Percentiles rank a stretch among this genome's conserved stretches.
Evolutionary conservation across 2,888 invertebrate species (phyloP).

Genomic region (Zygothrica quintamaculata): DNA sequence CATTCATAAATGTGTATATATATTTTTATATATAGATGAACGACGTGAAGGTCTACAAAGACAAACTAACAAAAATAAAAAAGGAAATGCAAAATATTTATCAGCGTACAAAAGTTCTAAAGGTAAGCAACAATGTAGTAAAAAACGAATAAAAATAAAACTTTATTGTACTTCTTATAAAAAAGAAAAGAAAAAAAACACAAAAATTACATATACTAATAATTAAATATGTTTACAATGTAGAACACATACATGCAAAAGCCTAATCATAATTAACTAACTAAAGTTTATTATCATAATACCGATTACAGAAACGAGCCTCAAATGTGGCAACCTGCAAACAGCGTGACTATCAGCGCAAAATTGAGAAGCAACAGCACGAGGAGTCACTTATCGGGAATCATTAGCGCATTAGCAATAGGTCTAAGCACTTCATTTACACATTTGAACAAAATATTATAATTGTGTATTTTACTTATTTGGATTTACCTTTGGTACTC

Average conservation of each 20-base stretch:
- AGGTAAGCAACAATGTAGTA: slow-evolving; percentile 69
- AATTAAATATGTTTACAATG: slow-evolving; percentile 33
- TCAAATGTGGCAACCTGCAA: slow-evolving; percentile 82
- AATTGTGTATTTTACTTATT: slow-evolving; percentile 1
- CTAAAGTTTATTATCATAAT: slow-evolving; percentile 21
- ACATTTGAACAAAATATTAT: slow-evolving; percentile 5
- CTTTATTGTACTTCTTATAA: slow-evolving; percentile 50
- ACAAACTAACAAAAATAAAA: slow-evolving; percentile 82
- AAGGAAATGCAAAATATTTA: slow-evolving; percentile 83
- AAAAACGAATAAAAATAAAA: slow-evolving; percentile 25
- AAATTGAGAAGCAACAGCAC: slow-evolving; percentile 82
- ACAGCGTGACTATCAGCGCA: slow-evolving; percentile 82
- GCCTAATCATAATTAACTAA: slow-evolving; percentile 19
- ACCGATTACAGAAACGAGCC: slow-evolving; percentile 82
- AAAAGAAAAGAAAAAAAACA: slow-evolving; percentile 29
- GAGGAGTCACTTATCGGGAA: slow-evolving; percentile 83
- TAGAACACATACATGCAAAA: slow-evolving; percentile 47
- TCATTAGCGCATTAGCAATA: slow-evolving; percentile 36
- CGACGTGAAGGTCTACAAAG: slow-evolving; percentile 81
- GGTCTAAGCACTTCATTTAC: slow-evolving; percentile 6
- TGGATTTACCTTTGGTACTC: slow-evolving; percentile 19
- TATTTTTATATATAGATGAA: slow-evolving; percentile 83
- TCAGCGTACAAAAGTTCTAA: slow-evolving; percentile 81
- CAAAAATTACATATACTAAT: no score
- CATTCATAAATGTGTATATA: no score